These are phyloP conservation scores for Cheilosia grossa DNA, from an alignment of 2,888 invertebrate genomes.

Conservation along the genomic window DNA sequence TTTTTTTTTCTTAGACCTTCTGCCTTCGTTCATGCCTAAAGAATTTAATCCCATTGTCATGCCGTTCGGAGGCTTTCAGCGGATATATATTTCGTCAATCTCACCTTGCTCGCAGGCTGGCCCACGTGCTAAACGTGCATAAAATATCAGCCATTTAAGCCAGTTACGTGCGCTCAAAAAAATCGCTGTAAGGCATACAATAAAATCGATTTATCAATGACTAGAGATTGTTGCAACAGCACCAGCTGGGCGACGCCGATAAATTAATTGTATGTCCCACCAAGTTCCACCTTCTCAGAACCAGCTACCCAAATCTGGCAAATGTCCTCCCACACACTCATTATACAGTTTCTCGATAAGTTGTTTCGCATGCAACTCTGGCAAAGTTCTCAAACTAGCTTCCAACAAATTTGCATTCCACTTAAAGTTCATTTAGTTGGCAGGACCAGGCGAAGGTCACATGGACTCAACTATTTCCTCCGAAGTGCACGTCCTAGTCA, in stretches of 20 bases:
- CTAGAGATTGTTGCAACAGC: constrained; percentile 12
- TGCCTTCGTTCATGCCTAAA: too few relatives aligned
- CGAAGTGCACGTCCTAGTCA: not conserved
- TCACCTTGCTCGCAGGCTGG: not conserved
- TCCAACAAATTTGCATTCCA: not conserved
- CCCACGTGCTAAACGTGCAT: constrained; percentile 7
- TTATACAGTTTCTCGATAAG: constrained; percentile 8
- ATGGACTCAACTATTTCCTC: not conserved
- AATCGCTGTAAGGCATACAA: constrained; percentile 27
- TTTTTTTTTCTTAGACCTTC: too few relatives aligned
- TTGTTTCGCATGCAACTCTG: constrained; percentile 7
- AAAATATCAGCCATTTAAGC: constrained; percentile 42
- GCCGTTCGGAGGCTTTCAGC: not conserved
- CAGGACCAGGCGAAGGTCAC: constrained; percentile 1
- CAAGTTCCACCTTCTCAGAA: constrained; percentile 20
- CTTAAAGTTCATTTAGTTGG: constrained; percentile 1
- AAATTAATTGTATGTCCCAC: constrained; percentile 38
- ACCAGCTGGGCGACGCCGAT: constrained; percentile 29
- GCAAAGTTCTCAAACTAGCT: constrained; percentile 1
- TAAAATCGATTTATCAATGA: constrained; percentile 42
- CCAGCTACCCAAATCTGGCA: constrained; percentile 21
- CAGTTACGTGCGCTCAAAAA: constrained; percentile 23
- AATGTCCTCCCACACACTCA: constrained; percentile 8
- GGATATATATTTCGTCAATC: not conserved
- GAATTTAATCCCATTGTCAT: not conserved